A percentile compares a stretch with the other conserved stretches of the same genome.
These are phyloP conservation scores for Myotis vivesi DNA, from an alignment of 2,797 vertebrate species.

Conservation along the genomic window DNA sequence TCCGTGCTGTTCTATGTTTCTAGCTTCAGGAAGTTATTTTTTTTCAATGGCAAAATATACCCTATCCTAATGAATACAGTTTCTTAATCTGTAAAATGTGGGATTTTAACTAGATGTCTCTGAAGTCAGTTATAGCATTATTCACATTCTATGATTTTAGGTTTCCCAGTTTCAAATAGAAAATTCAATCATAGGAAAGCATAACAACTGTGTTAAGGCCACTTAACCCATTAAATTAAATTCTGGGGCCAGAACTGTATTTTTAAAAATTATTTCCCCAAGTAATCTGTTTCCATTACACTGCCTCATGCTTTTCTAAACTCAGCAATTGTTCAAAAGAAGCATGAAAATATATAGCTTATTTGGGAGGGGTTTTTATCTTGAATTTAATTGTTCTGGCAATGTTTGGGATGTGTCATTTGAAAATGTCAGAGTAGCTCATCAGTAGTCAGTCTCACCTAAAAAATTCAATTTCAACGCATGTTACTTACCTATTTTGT, in stretches of 20 bases:
- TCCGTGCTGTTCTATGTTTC: not conserved
- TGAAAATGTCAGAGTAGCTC: conserved; percentile 36
- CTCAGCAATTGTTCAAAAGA: conserved; percentile 11
- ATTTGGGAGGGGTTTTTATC: not conserved
- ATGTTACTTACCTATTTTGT: not conserved
- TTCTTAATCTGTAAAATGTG: not conserved
- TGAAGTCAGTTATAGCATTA: not conserved
- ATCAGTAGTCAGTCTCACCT: not conserved
- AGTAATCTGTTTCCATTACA: not conserved
- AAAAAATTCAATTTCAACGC: not conserved
- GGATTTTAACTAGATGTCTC: not conserved
- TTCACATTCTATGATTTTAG: not conserved
- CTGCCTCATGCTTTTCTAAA: not conserved
- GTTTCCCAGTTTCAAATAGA: not conserved
- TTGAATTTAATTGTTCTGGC: not conserved
- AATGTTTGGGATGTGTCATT: not conserved
- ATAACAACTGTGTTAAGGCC: not conserved
- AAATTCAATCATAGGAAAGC: not conserved
- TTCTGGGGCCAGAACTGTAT: not conserved
- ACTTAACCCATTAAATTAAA: not conserved
- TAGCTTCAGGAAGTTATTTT: not conserved
- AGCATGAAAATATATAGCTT: not conserved
- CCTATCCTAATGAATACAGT: not conserved
- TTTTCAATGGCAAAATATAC: not conserved
- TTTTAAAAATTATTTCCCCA: not conserved